These are phyloP conservation scores for Helleia helle DNA, from an alignment of 2,888 invertebrate species.

Conservation along the genomic window DNA sequence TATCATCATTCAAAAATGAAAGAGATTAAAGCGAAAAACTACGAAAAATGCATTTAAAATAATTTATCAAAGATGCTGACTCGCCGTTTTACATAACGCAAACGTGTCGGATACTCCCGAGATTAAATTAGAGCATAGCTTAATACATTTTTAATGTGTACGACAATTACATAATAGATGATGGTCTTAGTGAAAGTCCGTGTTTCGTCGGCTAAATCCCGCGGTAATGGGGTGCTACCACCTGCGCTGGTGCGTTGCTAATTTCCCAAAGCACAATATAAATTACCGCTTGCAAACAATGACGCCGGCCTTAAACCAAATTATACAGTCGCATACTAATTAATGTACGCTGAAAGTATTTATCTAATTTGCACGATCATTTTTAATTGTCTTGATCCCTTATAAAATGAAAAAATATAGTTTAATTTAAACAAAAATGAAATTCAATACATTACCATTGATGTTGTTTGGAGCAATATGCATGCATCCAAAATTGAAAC, in stretches of 20 bases:
- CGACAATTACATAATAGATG: slow-evolving; percentile 52
- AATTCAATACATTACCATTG: no score
- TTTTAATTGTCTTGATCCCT: slow-evolving; percentile 19
- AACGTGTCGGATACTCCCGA: slow-evolving; percentile 9
- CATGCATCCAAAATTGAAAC: no score
- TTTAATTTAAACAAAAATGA: background rate
- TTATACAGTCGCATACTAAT: slow-evolving; percentile 35
- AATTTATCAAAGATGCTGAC: slow-evolving; percentile 1
- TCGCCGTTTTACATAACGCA: slow-evolving; percentile 2
- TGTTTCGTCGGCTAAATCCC: slow-evolving; percentile 45
- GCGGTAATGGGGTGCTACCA: slow-evolving; percentile 50
- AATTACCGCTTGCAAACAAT: slow-evolving; percentile 61
- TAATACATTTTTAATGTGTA: slow-evolving; percentile 48
- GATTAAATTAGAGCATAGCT: slow-evolving; percentile 22
- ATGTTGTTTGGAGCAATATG: no score
- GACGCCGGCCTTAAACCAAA: slow-evolving; percentile 34
- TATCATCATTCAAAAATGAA: no score
- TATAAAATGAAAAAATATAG: background rate
- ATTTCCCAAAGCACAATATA: slow-evolving; percentile 61
- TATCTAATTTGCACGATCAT: slow-evolving; percentile 36
- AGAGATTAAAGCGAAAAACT: no score
- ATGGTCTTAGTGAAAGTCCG: slow-evolving; percentile 37
- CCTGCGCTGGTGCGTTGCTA: slow-evolving; percentile 49
- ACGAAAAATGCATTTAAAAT: no score
- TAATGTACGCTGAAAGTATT: slow-evolving; percentile 43